Percentiles rank a stretch among this genome's conserved stretches.
Evolutionary conservation across 1,140 invertebrate genomes (phyloP).

Genomic region (Drosophila rufa): DNA sequence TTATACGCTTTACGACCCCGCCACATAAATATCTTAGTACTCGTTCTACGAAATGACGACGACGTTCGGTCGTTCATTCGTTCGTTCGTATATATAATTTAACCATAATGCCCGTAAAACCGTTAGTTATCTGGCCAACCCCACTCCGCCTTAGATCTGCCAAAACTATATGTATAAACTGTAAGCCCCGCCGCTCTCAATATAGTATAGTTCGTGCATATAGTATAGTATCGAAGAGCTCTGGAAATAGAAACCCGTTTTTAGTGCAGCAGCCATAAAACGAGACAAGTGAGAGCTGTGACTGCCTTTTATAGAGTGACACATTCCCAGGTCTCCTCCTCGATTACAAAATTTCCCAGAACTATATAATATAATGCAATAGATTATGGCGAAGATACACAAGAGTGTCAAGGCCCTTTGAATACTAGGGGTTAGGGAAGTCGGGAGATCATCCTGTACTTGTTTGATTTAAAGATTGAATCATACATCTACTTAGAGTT

Average conservation of each 20-base stretch:
- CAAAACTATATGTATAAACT: constrained; percentile 17
- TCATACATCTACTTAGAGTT: too few relatives aligned
- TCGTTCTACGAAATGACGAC: constrained; percentile 11
- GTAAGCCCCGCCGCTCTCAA: not conserved
- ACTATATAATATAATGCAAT: not conserved
- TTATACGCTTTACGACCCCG: constrained; percentile 29
- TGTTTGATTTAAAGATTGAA: not conserved
- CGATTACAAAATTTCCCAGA: constrained; percentile 20
- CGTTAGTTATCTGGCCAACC: constrained; percentile 27
- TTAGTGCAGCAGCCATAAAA: constrained; percentile 24
- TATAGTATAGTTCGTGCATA: constrained; percentile 10
- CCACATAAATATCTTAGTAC: constrained; percentile 33
- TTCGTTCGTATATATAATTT: constrained; percentile 4
- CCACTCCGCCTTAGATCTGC: constrained; percentile 1
- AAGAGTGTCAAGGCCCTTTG: not conserved
- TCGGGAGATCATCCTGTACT: not conserved
- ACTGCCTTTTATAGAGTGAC: constrained; percentile 4
- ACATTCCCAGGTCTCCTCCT: too few relatives aligned
- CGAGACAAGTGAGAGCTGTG: constrained; percentile 1
- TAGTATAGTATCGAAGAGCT: constrained; percentile 29
- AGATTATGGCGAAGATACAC: not conserved
- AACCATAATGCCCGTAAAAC: constrained; percentile 22
- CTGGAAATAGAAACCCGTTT: constrained; percentile 33
- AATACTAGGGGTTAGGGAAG: not conserved
- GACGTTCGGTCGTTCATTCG: not conserved